These are phyloP conservation scores for Teleopsis dalmanni DNA, from an alignment of 1,140 invertebrate genomes.

Conservation along the genomic window DNA sequence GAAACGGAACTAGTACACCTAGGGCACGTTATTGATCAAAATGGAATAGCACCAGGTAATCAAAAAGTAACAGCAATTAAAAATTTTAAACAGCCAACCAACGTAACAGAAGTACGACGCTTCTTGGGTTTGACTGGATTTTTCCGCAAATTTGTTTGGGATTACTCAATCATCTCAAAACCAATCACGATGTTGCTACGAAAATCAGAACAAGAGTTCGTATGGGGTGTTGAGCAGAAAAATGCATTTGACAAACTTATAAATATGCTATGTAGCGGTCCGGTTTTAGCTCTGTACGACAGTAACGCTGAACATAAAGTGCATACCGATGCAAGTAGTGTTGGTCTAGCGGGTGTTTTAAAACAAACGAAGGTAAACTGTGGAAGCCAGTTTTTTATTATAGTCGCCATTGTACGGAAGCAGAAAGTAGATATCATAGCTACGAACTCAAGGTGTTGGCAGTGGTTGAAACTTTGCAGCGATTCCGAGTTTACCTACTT, in stretches of 20 bases:
- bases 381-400: slow-evolving; percentile 8
- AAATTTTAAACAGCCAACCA: slow-evolving; percentile 24
- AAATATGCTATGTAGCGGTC: slow-evolving; percentile 7
- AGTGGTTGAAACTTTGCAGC: slow-evolving; percentile 14
- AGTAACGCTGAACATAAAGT: slow-evolving; percentile 14
- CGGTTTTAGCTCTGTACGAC: slow-evolving; percentile 17
- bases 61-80: slow-evolving; percentile 23
- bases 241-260: slow-evolving; percentile 15
- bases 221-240: slow-evolving; percentile 8
- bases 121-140: slow-evolving; percentile 26
- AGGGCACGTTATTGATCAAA: slow-evolving; percentile 16
- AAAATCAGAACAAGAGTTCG: slow-evolving; percentile 14
- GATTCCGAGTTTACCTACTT: slow-evolving; percentile 17
- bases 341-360: too few relatives aligned
- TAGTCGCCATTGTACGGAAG: slow-evolving; percentile 4
- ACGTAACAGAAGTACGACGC: slow-evolving; percentile 18
- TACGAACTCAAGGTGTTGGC: slow-evolving; percentile 41
- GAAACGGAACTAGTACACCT: slow-evolving; percentile 16
- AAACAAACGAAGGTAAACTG: slow-evolving; percentile 27
- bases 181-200: slow-evolving; percentile 21
- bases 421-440: slow-evolving; percentile 27
- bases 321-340: slow-evolving; percentile 16
- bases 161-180: slow-evolving; percentile 24
- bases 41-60: slow-evolving; percentile 25
- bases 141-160: slow-evolving; percentile 19